A percentile compares a stretch with the other conserved stretches of the same genome.
These are phyloP conservation scores for Cataglyphis altisquamis DNA, from an alignment of 2,888 invertebrate genomes.

Conservation along the genomic window DNA sequence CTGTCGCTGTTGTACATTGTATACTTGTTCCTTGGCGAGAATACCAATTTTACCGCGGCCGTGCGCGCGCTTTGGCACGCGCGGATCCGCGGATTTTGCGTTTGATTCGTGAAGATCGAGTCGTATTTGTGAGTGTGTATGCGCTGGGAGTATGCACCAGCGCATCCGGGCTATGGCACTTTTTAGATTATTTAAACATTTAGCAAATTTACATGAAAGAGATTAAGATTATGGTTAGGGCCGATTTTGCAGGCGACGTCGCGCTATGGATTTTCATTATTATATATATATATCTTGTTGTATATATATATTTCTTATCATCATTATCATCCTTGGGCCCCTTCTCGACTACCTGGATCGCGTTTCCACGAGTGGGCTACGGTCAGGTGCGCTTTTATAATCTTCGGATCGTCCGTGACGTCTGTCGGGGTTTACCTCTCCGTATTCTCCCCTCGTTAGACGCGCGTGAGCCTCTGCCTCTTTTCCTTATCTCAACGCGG, in stretches of 20 bases:
- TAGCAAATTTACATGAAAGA: constrained; percentile 86
- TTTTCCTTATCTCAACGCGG: constrained; percentile 20
- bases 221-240: constrained; percentile 86
- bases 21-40: constrained; percentile 75
- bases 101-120: constrained; percentile 85
- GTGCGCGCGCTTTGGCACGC: constrained; percentile 45
- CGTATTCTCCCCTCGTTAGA: constrained; percentile 27
- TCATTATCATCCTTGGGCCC: constrained; percentile 25
- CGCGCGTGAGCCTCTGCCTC: constrained; percentile 40
- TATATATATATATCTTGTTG: constrained; percentile 17
- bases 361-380: constrained; percentile 25
- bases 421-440: background rate
- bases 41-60: constrained; percentile 83
- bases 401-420: constrained; percentile 57
- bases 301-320: constrained; percentile 47
- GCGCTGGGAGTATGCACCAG: constrained; percentile 87
- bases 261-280: constrained; percentile 53
- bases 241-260: constrained; percentile 74
- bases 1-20: constrained; percentile 71
- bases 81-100: constrained; percentile 77
- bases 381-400: constrained; percentile 33
- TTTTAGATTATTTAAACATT: constrained; percentile 86
- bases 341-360: constrained; percentile 38
- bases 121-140: constrained; percentile 86
- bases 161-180: constrained; percentile 87